Evolutionary conservation across 2,113 vertebrate species (phyloP).

Genomic region (Mus spicilegus): DNA sequence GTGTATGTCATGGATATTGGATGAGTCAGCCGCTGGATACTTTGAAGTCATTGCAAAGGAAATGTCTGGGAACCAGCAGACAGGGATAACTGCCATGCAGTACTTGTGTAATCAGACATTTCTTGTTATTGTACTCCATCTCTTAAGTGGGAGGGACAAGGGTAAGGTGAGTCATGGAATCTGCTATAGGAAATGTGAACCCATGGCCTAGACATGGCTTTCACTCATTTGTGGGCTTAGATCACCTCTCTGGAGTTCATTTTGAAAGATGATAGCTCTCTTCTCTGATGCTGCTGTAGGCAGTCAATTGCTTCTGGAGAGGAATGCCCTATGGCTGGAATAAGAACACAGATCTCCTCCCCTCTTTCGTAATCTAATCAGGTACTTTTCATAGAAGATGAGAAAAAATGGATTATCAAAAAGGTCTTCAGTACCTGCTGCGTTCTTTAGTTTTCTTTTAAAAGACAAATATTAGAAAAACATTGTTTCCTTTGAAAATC

Average conservation of each 20-base stretch:
- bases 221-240: not conserved
- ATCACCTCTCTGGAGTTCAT: not conserved
- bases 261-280: not conserved
- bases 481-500: not conserved
- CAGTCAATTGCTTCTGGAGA: not conserved
- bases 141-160: not conserved
- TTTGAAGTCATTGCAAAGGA: not conserved
- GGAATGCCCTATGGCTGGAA: not conserved
- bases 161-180: not conserved
- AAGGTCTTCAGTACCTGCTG: not conserved
- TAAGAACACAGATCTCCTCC: not conserved
- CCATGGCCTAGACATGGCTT: not conserved
- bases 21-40: not conserved
- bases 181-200: not conserved
- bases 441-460: slow-evolving; percentile 36
- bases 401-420: not conserved
- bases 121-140: not conserved
- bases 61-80: not conserved
- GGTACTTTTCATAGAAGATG: not conserved
- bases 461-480: slow-evolving; percentile 49
- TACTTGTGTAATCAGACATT: not conserved
- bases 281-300: not conserved
- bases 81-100: not conserved
- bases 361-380: not conserved
- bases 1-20: not conserved